Conservation (phyloP, 92 coral and sea anemone genomes). For the Pocillopora grandis region DNA sequence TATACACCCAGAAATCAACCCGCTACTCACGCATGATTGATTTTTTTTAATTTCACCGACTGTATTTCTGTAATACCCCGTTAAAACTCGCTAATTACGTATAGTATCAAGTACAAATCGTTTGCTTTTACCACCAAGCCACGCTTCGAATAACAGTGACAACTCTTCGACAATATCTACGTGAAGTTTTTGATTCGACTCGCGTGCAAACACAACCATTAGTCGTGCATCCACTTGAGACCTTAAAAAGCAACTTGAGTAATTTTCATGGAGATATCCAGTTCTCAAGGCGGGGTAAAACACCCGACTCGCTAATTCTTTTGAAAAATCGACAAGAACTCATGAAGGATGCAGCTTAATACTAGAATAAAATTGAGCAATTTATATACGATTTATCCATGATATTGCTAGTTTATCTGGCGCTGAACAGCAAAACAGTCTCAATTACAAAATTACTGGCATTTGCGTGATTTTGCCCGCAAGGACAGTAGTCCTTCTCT, state of each 20-base stretch:
- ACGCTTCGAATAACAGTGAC: not conserved
- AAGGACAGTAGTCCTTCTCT: not conserved
- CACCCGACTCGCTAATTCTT: not conserved
- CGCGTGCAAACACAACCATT: constrained; percentile 24
- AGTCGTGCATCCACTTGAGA: constrained; percentile 30
- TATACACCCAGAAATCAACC: not conserved
- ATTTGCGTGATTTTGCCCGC: not conserved
- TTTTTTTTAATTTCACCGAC: not conserved
- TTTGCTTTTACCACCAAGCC: not conserved
- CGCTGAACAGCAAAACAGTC: not conserved
- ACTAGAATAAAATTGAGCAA: not conserved
- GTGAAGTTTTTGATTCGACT: constrained; percentile 16
- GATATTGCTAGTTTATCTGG: not conserved
- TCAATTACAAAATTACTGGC: not conserved
- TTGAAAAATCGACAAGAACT: not conserved
- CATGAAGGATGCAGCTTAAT: not conserved
- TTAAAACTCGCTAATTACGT: constrained; percentile 2
- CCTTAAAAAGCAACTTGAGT: constrained; percentile 24
- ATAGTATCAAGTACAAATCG: not conserved
- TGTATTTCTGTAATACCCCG: not conserved
- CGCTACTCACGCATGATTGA: constrained; percentile 5
- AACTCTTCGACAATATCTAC: not conserved
- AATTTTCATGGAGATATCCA: constrained; percentile 17
- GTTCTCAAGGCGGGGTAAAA: not conserved
- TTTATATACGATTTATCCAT: not conserved